Evolutionary conservation across 1,140 invertebrate species (phyloP), one percentile per base, ranked within the genome.

Genomic region (Tachypleus tridentatus): DNA sequence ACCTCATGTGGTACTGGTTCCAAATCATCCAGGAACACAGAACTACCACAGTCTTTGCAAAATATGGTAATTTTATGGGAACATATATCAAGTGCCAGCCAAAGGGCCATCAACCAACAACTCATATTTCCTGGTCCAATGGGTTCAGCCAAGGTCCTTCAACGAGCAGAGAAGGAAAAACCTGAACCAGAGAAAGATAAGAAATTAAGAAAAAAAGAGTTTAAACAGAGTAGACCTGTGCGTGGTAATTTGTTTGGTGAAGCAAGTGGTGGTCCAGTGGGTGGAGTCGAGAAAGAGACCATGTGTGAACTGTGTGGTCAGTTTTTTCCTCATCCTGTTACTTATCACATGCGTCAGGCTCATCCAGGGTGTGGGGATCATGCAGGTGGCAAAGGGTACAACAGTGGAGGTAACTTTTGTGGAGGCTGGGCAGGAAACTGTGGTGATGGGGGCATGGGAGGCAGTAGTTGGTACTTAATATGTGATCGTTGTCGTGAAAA

Each of bases 311-410:
- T 97, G 29, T 98, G 94, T 74, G 89, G 87, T 5, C 77, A 77
- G 29, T 80, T 81, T 74, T 84, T 86, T 72, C 83, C 88, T 62
- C 84, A 87, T 77, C 89, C 91, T 1, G 82, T 97, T 0, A 94
- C 90, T 0, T 89, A 91, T 70, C 94, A 98, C 75, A 94, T 98
- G 91, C 82, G 87, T 58, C 83, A 86, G 70, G 77, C 83, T 56
- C 94, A 97, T 80, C 87, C 88, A 4, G 94, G 94, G 2, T 97
- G 94, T 76, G 90, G 91, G 0, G 84, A 84, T 71, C 84, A 88
- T 66, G 86, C 91, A n/a, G 84, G 85, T 8, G 87, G 89, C 3
- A 90, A 91, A 75, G 91, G 91, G 3, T 94, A 93, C 76, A 93
- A 93, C 73, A 87, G 84, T 64, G 84, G 84, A 53, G 90, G 91